Evolutionary conservation across 2,888 invertebrate species (phyloP).

Genomic region (Melipona beecheii): DNA sequence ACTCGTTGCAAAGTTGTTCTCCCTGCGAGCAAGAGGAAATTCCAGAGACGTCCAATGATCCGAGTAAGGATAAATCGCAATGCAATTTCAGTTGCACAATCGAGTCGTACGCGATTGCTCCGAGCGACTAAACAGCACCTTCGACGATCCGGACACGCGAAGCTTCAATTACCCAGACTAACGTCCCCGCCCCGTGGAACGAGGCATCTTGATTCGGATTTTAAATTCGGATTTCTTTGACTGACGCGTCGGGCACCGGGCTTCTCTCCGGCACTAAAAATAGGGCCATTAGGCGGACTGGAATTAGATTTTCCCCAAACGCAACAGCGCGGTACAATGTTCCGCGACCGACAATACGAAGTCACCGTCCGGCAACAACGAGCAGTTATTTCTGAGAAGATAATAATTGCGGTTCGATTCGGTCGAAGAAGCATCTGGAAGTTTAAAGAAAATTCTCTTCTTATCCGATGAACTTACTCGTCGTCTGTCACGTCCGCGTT

Average conservation of each 20-base stretch:
- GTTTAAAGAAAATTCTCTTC: not conserved
- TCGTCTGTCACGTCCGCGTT: conserved; percentile 20
- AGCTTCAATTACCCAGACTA: conserved; percentile 1
- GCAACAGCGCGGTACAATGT: not conserved
- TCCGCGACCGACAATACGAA: not conserved
- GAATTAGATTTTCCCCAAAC: not conserved
- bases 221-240: not conserved
- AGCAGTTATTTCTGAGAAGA: not conserved
- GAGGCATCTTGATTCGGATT: not conserved
- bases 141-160: conserved; percentile 13
- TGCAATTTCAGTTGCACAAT: not conserved
- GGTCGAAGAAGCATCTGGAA: not conserved
- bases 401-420: not conserved
- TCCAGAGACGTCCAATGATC: too few species aligned
- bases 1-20: too few species aligned
- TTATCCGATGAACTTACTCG: conserved; percentile 30
- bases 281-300: not conserved
- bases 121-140: not conserved
- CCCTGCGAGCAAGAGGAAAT: too few species aligned
- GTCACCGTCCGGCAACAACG: not conserved
- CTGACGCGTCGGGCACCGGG: too few species aligned
- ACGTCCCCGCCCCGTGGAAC: not conserved
- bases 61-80: not conserved
- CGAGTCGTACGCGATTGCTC: not conserved
- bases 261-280: not conserved